phyloP scores from a whole-genome alignment of 2,113 vertebrate genomes.

The Dunckerocampus dactyliophorus region DNA sequence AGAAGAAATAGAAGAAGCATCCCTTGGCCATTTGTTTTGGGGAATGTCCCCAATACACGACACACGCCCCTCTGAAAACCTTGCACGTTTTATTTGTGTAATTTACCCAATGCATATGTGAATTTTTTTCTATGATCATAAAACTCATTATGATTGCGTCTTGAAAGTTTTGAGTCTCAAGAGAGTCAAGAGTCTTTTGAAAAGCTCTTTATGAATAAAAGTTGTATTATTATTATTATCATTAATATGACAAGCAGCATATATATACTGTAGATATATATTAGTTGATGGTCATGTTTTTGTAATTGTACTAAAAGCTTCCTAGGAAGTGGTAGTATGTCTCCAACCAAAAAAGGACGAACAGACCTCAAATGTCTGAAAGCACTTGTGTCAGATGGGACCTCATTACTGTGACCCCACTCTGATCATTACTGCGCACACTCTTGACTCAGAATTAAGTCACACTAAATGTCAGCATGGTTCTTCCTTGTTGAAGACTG shows the following conservation, averaged over 20 bases:
- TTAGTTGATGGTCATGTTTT: not conserved
- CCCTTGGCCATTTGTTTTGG: too few species aligned
- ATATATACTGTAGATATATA: not conserved
- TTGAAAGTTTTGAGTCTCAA: too few species aligned
- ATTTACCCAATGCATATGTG: too few species aligned
- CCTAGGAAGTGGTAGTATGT: not conserved
- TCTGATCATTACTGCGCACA: conserved; percentile 1
- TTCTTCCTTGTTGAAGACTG: not conserved
- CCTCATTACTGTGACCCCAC: not conserved
- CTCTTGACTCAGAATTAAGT: not conserved
- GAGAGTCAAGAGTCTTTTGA: too few species aligned
- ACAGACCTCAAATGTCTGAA: not conserved
- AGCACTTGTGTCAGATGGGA: conserved; percentile 1
- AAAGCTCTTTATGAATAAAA: too few species aligned
- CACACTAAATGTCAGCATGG: not conserved
- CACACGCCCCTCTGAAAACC: too few species aligned
- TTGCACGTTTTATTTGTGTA: too few species aligned
- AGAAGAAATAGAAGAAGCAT: not conserved
- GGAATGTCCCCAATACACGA: too few species aligned
- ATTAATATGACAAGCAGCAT: too few species aligned
- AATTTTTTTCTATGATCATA: too few species aligned
- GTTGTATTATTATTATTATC: too few species aligned
- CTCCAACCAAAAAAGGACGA: not conserved
- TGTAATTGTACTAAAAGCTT: not conserved
- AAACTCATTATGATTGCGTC: too few species aligned